Conservation (phyloP, 2,113 vertebrate species). For the Vidua macroura region DNA sequence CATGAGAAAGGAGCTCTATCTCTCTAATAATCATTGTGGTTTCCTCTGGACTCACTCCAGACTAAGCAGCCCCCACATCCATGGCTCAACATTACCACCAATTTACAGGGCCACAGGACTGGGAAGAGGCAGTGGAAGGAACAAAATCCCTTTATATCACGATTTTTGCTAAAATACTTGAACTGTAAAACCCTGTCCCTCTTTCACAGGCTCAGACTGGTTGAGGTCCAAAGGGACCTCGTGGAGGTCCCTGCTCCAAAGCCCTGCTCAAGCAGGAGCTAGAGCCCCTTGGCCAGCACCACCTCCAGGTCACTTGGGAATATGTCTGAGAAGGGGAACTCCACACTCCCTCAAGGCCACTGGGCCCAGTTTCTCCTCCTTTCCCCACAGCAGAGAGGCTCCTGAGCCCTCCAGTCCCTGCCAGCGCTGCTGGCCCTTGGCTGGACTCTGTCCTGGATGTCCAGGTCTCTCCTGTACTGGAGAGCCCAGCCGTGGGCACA, state of each 20-base stretch:
- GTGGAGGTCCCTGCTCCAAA: not conserved
- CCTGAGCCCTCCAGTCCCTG: not conserved
- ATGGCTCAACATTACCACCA: not conserved
- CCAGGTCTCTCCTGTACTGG: rapidly evolving
- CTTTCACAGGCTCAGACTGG: not conserved
- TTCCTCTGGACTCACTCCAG: not conserved
- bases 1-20: no score
- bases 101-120: not conserved
- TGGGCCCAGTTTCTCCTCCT: not conserved
- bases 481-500: not conserved
- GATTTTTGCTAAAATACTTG: not conserved
- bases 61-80: not conserved
- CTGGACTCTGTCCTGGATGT: not conserved
- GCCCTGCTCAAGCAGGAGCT: not conserved
- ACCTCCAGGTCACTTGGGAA: not conserved
- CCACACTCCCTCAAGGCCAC: not conserved
- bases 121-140: not conserved
- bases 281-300: not conserved
- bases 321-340: not conserved
- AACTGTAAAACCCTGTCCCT: not conserved
- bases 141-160: not conserved
- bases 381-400: not conserved
- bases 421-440: not conserved
- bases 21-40: not conserved
- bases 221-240: not conserved